Percentiles rank a stretch among this genome's conserved stretches.
Conservation (phyloP, 2,888 invertebrate genomes). For the Hypena proboscidalis region DNA sequence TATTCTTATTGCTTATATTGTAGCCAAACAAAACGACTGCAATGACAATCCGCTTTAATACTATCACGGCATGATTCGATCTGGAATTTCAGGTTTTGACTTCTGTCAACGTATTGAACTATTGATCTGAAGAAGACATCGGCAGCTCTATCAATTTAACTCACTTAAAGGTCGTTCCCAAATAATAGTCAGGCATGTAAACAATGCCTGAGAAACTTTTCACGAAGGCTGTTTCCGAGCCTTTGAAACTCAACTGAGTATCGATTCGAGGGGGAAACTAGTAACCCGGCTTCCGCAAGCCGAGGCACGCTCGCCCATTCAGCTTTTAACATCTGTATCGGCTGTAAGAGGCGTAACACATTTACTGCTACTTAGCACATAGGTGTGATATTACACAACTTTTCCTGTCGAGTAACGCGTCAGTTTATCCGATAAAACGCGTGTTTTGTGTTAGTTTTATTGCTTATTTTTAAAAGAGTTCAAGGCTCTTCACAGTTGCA, state of each 20-base stretch:
- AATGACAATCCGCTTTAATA: constrained; percentile 11
- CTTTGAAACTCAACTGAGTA: constrained; percentile 31
- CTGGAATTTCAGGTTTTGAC: too few relatives aligned
- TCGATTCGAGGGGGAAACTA: constrained; percentile 27
- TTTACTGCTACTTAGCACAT: constrained; percentile 64
- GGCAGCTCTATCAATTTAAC: too few relatives aligned
- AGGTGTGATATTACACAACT: constrained; percentile 75
- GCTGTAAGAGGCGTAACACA: constrained; percentile 47
- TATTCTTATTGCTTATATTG: constrained; percentile 28
- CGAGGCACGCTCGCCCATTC: constrained; percentile 42
- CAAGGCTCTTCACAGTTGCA: constrained; percentile 9
- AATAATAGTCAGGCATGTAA: too few relatives aligned
- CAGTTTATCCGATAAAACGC: constrained; percentile 41
- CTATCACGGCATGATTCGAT: too few relatives aligned
- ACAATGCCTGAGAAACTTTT: constrained; percentile 17
- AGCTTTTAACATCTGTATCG: constrained; percentile 44
- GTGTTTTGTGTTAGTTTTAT: constrained; percentile 29
- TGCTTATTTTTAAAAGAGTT: constrained; percentile 7
- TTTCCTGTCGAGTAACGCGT: constrained; percentile 50
- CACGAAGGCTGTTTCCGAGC: constrained; percentile 22
- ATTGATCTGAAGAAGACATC: constrained; percentile 10
- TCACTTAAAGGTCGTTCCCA: too few relatives aligned
- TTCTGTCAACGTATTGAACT: too few relatives aligned
- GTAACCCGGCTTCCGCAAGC: constrained; percentile 26
- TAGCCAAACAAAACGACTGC: constrained; percentile 10